Evolutionary conservation across 2,888 invertebrate species (phyloP).

Genomic region (Cremastinae sp.): DNA sequence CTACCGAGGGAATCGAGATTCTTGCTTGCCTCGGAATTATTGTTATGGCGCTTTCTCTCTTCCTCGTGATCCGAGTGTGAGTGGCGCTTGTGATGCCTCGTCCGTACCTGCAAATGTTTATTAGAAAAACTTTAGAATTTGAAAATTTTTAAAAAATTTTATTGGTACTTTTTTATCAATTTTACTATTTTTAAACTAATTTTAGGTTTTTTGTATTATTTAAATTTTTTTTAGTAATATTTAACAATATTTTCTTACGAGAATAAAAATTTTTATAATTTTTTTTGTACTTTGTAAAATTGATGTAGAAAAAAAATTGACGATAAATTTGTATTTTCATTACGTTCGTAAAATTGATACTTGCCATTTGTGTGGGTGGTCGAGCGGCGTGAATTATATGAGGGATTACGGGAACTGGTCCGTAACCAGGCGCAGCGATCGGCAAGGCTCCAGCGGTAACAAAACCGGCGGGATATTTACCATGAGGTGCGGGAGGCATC

Average conservation of each 20-base stretch:
- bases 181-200: no score
- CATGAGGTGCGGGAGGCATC: slow-evolving; percentile 68
- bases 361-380: slow-evolving; percentile 76
- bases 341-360: no score
- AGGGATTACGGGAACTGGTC: slow-evolving; percentile 73
- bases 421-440: slow-evolving; percentile 71
- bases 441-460: slow-evolving; percentile 72
- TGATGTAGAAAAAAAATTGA: no score
- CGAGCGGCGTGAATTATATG: slow-evolving; percentile 70
- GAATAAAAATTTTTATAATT: no score
- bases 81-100: slow-evolving; percentile 72
- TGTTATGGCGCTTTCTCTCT: slow-evolving; percentile 66
- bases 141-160: not conserved
- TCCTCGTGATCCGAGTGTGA: slow-evolving; percentile 68
- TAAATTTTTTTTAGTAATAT: no score
- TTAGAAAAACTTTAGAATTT: slow-evolving; percentile 2
- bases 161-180: not conserved
- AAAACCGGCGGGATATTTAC: slow-evolving; percentile 73
- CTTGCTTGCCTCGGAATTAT: slow-evolving; percentile 64
- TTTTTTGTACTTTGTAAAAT: no score
- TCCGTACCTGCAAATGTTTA: slow-evolving; percentile 68
- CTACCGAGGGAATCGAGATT: slow-evolving; percentile 60
- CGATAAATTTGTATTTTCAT: no score
- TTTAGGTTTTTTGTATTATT: no score
- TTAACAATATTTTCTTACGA: no score